phyloP scores from a whole-genome alignment of 2,797 vertebrate species.

The Borostomias antarcticus region DNA sequence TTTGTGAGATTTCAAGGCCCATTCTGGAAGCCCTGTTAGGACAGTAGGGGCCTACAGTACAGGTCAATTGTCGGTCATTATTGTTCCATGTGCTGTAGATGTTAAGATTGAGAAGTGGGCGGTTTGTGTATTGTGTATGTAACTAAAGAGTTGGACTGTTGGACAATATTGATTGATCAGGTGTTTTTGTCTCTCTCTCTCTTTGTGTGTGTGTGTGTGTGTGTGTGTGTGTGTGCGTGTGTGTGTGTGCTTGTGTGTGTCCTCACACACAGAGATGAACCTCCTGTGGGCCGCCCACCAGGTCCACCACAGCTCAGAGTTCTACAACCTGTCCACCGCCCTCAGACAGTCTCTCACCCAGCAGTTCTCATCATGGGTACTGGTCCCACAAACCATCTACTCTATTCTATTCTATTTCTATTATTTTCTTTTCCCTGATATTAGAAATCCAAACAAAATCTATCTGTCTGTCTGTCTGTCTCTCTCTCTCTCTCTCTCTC shows the following conservation, averaged over 20 bases:
- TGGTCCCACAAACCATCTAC: slow-evolving; percentile 34
- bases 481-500: too few relatives aligned
- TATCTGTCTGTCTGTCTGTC: not conserved
- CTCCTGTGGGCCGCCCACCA: slow-evolving; percentile 94
- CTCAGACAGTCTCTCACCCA: slow-evolving; percentile 88
- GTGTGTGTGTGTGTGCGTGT: slow-evolving; percentile 15
- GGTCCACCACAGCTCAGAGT: slow-evolving; percentile 93
- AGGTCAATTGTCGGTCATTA: too few relatives aligned
- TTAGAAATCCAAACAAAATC: not conserved
- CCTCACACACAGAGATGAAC: slow-evolving; percentile 83
- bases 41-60: too few relatives aligned
- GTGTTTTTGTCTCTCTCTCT: not conserved
- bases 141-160: not conserved
- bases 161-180: not conserved
- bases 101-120: not conserved
- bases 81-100: not conserved
- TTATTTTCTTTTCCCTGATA: not conserved
- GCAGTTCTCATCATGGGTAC: slow-evolving; percentile 90
- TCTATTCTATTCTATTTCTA: not conserved
- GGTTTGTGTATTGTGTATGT: too few relatives aligned
- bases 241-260: slow-evolving; percentile 20
- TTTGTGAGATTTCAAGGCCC: slow-evolving; percentile 20
- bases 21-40: too few relatives aligned
- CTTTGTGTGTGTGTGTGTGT: slow-evolving; percentile 9
- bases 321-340: slow-evolving; percentile 92